phyloP scores from a whole-genome alignment of 2,888 invertebrate genomes.

The Acholoe squamosa region DNA sequence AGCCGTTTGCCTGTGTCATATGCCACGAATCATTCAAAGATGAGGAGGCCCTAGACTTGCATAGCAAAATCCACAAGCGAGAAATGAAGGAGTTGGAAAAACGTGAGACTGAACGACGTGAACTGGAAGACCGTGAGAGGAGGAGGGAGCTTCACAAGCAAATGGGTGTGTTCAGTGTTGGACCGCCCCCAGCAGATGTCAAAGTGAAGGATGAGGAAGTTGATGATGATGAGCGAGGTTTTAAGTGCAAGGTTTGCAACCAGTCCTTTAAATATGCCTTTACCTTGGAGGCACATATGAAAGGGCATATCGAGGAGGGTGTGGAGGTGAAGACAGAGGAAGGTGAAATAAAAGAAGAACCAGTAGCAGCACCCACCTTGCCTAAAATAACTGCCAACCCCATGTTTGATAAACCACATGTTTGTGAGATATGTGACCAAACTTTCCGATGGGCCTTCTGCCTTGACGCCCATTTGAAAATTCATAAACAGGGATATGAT shows the following conservation, averaged over 20 bases:
- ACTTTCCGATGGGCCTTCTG: slow-evolving; percentile 62
- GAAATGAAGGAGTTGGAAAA: slow-evolving; percentile 56
- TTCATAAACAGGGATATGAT: slow-evolving; percentile 61
- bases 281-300: slow-evolving; percentile 63
- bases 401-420: slow-evolving; percentile 57
- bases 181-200: not conserved
- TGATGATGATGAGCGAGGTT: slow-evolving; percentile 56
- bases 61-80: slow-evolving; percentile 54
- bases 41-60: slow-evolving; percentile 18
- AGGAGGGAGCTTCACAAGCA: slow-evolving; percentile 53
- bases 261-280: slow-evolving; percentile 58
- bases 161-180: slow-evolving; percentile 31
- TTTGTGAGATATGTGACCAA: slow-evolving; percentile 52
- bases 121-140: slow-evolving; percentile 32
- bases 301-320: slow-evolving; percentile 49
- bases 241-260: slow-evolving; percentile 55
- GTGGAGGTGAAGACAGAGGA: not conserved
- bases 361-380: not conserved
- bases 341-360: not conserved
- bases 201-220: slow-evolving; percentile 22
- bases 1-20: slow-evolving; percentile 63
- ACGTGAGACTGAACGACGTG: slow-evolving; percentile 34
- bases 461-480: slow-evolving; percentile 60
- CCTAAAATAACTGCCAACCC: slow-evolving; percentile 25
- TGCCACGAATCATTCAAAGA: slow-evolving; percentile 63